These are phyloP conservation scores for Polydrusus cervinus DNA, from an alignment of 2,888 invertebrate genomes.

Conservation along the genomic window DNA sequence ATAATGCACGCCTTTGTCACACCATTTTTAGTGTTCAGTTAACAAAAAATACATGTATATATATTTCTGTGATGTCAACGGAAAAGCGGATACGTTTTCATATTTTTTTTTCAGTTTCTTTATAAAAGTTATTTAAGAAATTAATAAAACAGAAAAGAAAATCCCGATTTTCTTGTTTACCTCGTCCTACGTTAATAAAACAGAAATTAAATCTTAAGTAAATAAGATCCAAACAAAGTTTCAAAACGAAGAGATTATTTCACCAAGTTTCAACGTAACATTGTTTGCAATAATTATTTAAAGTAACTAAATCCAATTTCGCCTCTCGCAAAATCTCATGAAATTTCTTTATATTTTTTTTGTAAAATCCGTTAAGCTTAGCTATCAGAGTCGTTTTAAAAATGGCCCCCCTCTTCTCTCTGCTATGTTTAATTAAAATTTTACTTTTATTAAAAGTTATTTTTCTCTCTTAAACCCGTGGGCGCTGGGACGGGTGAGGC, in stretches of 20 bases:
- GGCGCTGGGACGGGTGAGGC: no score
- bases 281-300: background rate
- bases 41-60: no score
- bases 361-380: background rate
- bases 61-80: no score
- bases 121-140: background rate
- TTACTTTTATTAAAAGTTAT: no score
- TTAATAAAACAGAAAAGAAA: constrained; percentile 1
- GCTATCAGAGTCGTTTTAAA: no score
- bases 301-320: background rate
- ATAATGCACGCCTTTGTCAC: no score
- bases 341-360: constrained; percentile 1
- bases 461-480: no score
- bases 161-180: background rate
- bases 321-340: background rate
- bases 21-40: no score
- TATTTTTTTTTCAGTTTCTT: background rate
- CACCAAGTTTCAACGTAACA: background rate
- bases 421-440: no score
- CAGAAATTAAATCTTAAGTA: constrained; percentile 11
- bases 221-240: constrained; percentile 6
- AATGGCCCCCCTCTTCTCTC: no score
- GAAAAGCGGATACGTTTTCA: no score
- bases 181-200: constrained; percentile 3
- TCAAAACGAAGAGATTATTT: constrained; percentile 4